These are phyloP conservation scores for Microctenopoma stevenorrisi DNA, from an alignment of 2,797 vertebrate species.

Conservation along the genomic window DNA sequence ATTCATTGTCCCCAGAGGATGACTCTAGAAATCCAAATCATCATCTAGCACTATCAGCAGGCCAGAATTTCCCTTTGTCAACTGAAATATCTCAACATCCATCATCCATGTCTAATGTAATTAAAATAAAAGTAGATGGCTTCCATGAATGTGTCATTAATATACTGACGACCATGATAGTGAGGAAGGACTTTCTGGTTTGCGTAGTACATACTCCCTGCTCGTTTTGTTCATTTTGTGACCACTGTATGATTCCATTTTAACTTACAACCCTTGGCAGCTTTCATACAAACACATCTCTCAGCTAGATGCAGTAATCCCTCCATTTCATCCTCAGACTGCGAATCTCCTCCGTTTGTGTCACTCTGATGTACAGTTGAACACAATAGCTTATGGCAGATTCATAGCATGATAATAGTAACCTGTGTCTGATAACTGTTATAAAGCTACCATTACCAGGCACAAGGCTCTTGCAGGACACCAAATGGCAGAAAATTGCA, in stretches of 20 bases:
- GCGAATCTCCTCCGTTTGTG: slow-evolving; percentile 26
- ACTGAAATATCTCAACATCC: not conserved
- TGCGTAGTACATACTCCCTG: not conserved
- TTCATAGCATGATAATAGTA: slow-evolving; percentile 73
- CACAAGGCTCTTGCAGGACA: slow-evolving; percentile 62
- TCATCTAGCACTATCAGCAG: not conserved
- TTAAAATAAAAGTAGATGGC: too few species aligned
- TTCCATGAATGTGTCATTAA: too few species aligned
- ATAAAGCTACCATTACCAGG: slow-evolving; percentile 72
- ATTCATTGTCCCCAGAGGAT: too few species aligned
- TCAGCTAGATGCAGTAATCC: slow-evolving; percentile 11
- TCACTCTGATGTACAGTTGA: slow-evolving; percentile 52
- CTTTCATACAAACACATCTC: slow-evolving; percentile 27
- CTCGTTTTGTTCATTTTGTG: not conserved
- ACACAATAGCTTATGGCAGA: slow-evolving; percentile 66
- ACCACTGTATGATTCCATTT: slow-evolving; percentile 13
- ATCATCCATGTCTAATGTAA: too few species aligned
- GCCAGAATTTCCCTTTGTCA: not conserved
- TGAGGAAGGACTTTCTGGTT: not conserved
- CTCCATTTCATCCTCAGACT: slow-evolving; percentile 8
- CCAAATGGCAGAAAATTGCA: slow-evolving; percentile 75
- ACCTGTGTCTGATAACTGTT: slow-evolving; percentile 70
- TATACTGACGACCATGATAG: too few species aligned
- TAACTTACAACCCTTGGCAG: slow-evolving; percentile 11
- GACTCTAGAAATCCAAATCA: not conserved